Percentiles rank a stretch among this genome's conserved stretches.
Evolutionary conservation across 2,888 invertebrate genomes (phyloP).

Genomic region (Lycaena phlaeas): DNA sequence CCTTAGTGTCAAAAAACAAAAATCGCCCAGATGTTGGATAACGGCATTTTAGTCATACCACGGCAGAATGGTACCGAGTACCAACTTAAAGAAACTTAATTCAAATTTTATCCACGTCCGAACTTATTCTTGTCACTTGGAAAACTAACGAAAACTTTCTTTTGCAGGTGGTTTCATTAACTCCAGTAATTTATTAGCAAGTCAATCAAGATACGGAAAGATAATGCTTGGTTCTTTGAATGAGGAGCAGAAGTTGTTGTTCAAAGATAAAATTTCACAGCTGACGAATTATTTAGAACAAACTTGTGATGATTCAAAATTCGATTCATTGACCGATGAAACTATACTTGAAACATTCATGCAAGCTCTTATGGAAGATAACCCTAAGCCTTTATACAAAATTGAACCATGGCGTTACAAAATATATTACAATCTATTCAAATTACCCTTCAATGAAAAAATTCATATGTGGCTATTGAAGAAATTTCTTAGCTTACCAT

Average conservation of each 20-base stretch:
- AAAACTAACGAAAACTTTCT: too few species aligned
- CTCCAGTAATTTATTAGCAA: conserved; percentile 78
- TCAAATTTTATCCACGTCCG: too few species aligned
- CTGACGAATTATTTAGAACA: conserved; percentile 75
- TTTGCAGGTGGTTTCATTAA: conserved; percentile 81
- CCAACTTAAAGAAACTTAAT: too few species aligned
- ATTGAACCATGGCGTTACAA: conserved; percentile 78
- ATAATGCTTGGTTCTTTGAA: conserved; percentile 77
- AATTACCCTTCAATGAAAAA: conserved; percentile 67
- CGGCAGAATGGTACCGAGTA: too few species aligned
- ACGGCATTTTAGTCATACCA: too few species aligned
- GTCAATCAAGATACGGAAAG: conserved; percentile 73
- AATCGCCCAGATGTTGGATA: too few species aligned
- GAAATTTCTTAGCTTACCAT: conserved; percentile 77
- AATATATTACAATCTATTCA: conserved; percentile 78
- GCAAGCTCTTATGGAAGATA: conserved; percentile 71
- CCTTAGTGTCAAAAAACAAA: too few species aligned
- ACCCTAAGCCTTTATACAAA: conserved; percentile 77
- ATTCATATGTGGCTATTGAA: conserved; percentile 74
- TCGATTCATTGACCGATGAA: conserved; percentile 66
- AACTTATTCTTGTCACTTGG: too few species aligned
- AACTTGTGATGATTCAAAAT: conserved; percentile 44
- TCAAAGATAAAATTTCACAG: conserved; percentile 77
- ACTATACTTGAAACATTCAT: conserved; percentile 75
- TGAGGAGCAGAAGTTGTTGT: conserved; percentile 75